Evolutionary conservation across 2,113 vertebrate species (phyloP).

Genomic region (Sinocyclocheilus grahami): DNA sequence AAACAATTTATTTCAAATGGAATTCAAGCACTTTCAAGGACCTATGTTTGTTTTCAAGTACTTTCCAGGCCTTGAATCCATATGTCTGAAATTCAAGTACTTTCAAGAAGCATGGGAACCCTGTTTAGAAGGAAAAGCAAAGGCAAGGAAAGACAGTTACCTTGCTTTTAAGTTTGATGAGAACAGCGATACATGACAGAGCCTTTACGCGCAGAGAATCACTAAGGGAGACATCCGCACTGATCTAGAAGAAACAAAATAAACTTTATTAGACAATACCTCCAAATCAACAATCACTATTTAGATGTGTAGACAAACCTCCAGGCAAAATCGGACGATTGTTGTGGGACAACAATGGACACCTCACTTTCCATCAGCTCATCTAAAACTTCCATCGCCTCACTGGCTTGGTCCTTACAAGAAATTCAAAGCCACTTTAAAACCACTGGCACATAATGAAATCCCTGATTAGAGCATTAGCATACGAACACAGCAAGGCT

Average conservation of each 20-base stretch:
- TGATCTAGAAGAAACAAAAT: slow-evolving; percentile 72
- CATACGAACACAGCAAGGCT: not conserved
- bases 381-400: slow-evolving; percentile 88
- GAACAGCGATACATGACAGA: slow-evolving; percentile 80
- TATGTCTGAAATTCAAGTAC: too few species aligned
- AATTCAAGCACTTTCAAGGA: too few species aligned
- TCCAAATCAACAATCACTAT: not conserved
- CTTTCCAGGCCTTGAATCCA: too few species aligned
- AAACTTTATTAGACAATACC: not conserved
- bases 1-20: too few species aligned
- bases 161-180: slow-evolving; percentile 86
- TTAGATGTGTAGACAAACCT: slow-evolving; percentile 67
- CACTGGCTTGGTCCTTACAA: slow-evolving; percentile 80
- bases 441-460: not conserved
- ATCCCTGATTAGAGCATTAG: not conserved
- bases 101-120: too few species aligned
- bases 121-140: not conserved
- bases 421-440: not conserved
- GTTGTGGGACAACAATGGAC: slow-evolving; percentile 81
- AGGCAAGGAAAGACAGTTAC: slow-evolving; percentile 50
- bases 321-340: slow-evolving; percentile 82
- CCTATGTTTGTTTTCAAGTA: too few species aligned
- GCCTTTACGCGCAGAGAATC: slow-evolving; percentile 81
- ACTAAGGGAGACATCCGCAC: slow-evolving; percentile 71
- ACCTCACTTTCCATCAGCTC: slow-evolving; percentile 87